A percentile compares a stretch with the other conserved stretches of the same genome.
These are phyloP conservation scores for Macquaria ambigua DNA, from an alignment of 2,113 vertebrate genomes.

Conservation along the genomic window DNA sequence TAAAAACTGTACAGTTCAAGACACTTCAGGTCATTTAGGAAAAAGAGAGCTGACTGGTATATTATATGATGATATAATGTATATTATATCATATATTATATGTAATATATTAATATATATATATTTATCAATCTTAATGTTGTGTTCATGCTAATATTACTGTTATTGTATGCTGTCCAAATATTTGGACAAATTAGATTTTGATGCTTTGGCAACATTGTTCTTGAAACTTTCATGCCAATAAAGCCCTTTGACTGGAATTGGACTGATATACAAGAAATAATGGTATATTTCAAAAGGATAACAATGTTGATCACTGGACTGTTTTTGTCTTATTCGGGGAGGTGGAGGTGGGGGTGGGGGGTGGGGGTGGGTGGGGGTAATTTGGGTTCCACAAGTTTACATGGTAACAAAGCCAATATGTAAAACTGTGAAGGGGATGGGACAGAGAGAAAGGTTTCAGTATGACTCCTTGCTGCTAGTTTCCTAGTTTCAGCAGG, in stretches of 20 bases:
- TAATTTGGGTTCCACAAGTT: background rate
- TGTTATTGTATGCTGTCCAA: too few relatives aligned
- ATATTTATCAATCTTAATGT: too few relatives aligned
- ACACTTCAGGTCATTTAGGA: background rate
- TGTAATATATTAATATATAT: too few relatives aligned
- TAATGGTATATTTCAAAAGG: background rate
- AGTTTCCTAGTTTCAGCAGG: conserved; percentile 60
- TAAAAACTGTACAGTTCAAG: conserved; percentile 15
- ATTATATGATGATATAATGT: background rate
- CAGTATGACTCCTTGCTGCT: conserved; percentile 14
- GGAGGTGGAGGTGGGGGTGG: too few relatives aligned
- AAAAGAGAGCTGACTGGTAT: background rate
- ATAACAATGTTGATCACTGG: background rate
- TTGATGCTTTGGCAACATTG: too few relatives aligned
- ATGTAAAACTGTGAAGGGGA: background rate
- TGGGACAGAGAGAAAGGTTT: conserved; percentile 20
- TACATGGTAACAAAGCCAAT: background rate
- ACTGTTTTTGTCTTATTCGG: background rate
- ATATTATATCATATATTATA: too few relatives aligned
- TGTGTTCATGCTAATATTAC: too few relatives aligned
- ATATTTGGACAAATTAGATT: too few relatives aligned
- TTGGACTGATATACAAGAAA: background rate
- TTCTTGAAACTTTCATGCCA: too few relatives aligned
- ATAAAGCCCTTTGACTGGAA: too few relatives aligned
- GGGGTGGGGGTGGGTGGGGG: too few relatives aligned